Evolutionary conservation across 2,113 vertebrate species (phyloP), one percentile per base, ranked within the genome.

Genomic region (Sturnus vulgaris): DNA sequence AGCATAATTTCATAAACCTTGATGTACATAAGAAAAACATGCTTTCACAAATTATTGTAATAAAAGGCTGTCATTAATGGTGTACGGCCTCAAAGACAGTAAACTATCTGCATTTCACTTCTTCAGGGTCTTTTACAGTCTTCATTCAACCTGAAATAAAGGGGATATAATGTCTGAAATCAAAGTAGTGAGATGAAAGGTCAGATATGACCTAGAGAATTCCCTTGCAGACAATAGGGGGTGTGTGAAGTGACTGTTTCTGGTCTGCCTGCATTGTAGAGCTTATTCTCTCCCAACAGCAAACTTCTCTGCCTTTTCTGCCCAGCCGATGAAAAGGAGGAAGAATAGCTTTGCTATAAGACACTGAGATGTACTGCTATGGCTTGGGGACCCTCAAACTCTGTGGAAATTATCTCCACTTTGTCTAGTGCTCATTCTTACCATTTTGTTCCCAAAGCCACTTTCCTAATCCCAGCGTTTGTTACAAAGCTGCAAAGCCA

Each of bases 321-420:
- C 11, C 40, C 11, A 65, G n/a, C 16, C 77, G 35, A 71, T 16
- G 19, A 56, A 68, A 90, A 27, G 28, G 19, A 55, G 21, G 31
- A 77, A n/a, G 18, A 75, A 65, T 37, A 60, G 24, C 23, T 72
- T 82, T 73, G 27, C 5, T 55, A 7, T 42, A 21, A 69, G 11
- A 63, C 28, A 44, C 13, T 49, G 56, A 53, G 27, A 44, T 18
- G 11, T 20, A 61, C 42, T 42, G 2, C 31, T 68, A 27, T 20
- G 0, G 0, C 11, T 9, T 52, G 55, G 40, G 20, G 17, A 66
- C 16, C 11, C 15, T 64, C 25, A 59, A 8, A 50, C 15, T 16
- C 35, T 18, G 10, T 50, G 37, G 17, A 66, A 56, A 52, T 44
- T 18, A 52, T 35, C 6, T 91, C 21, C 3, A 1, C 16, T 59